Conservation (phyloP, 2,888 invertebrate species). For the Beris morrisii region DNA sequence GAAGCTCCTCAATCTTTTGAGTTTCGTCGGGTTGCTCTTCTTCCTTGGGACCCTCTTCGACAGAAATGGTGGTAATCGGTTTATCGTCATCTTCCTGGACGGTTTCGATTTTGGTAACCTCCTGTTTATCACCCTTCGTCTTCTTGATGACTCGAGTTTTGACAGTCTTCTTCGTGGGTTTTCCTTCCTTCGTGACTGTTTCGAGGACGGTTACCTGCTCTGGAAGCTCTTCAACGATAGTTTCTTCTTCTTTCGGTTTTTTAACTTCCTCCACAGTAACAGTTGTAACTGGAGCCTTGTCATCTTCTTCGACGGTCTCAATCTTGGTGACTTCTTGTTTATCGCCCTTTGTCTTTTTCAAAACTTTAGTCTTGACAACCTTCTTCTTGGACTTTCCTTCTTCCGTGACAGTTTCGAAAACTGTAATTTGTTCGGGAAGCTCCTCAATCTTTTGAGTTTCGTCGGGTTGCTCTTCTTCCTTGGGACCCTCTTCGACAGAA, state of each 20-base stretch:
- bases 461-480: constrained; percentile 29
- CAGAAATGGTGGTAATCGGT: constrained; percentile 46
- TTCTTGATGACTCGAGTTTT: constrained; percentile 51
- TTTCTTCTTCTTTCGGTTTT: constrained; percentile 47
- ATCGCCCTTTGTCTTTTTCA: constrained; percentile 46
- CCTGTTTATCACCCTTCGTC: constrained; percentile 48
- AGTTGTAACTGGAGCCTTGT: constrained; percentile 47
- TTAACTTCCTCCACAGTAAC: constrained; percentile 45
- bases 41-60: constrained; percentile 40
- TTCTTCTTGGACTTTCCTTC: constrained; percentile 47
- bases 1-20: constrained; percentile 46
- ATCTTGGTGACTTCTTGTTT: constrained; percentile 46
- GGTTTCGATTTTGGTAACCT: constrained; percentile 52
- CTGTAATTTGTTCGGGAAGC: constrained; percentile 42
- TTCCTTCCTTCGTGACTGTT: constrained; percentile 41
- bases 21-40: constrained; percentile 44
- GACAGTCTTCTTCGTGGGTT: constrained; percentile 43
- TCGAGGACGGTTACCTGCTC: constrained; percentile 46
- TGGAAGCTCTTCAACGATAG: constrained; percentile 38
- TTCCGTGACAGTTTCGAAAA: constrained; percentile 44
- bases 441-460: constrained; percentile 42
- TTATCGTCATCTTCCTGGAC: constrained; percentile 50
- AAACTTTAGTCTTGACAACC: constrained; percentile 48
- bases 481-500: constrained; percentile 44
- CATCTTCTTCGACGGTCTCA: constrained; percentile 46